A percentile compares a stretch with the other conserved stretches of the same genome.
Evolutionary conservation across 2,113 vertebrate species (phyloP).

Genomic region (Clarias gariepinus): DNA sequence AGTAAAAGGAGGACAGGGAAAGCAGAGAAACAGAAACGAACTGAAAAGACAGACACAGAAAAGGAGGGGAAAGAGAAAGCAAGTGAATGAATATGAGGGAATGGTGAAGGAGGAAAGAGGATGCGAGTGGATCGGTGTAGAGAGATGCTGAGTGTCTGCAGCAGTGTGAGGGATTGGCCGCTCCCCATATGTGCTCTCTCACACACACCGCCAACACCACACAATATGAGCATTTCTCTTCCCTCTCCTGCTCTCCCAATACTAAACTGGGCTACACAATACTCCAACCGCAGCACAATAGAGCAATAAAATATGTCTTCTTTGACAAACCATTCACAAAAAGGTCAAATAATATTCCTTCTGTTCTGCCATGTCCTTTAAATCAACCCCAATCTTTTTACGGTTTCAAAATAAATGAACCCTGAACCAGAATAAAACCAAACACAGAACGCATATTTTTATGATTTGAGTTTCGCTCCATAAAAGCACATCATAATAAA

Average conservation of each 20-base stretch:
- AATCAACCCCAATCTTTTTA: conserved; percentile 27
- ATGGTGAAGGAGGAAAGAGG: conserved; percentile 33
- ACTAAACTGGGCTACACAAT: neutral
- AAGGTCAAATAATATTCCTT: conserved; percentile 31
- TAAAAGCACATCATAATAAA: neutral
- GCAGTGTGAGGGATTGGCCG: conserved; percentile 48
- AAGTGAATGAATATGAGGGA: conserved; percentile 32
- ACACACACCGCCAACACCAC: conserved; percentile 23
- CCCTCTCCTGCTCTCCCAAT: conserved; percentile 10
- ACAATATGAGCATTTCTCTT: conserved; percentile 20
- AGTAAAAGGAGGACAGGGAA: neutral
- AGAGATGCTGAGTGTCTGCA: conserved; percentile 54
- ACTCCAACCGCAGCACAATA: neutral
- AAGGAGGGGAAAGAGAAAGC: neutral
- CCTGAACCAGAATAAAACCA: conserved; percentile 3
- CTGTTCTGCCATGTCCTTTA: conserved; percentile 17
- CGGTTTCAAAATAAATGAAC: conserved; percentile 21
- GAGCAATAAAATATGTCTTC: neutral
- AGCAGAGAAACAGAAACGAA: conserved; percentile 18
- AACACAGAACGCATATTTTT: neutral
- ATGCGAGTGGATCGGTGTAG: conserved; percentile 37
- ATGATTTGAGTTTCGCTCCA: neutral
- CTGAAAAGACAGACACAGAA: neutral
- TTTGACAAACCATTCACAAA: neutral
- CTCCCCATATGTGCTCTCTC: conserved; percentile 33